Base-by-base conservation (phyloP, 1,140 invertebrate species). In the Chelonus insularis region DNA sequence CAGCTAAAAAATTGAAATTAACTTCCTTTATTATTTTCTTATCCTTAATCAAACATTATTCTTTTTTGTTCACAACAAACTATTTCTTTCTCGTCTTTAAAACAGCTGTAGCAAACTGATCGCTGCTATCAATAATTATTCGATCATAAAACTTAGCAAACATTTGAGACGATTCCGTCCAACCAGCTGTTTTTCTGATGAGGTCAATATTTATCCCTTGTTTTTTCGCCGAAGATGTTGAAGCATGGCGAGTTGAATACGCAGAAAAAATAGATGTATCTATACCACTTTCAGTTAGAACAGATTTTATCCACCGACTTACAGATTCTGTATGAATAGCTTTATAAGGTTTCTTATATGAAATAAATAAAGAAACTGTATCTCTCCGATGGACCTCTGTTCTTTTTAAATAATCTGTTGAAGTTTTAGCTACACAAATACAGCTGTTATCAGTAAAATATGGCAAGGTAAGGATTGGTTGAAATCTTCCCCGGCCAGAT, bases 231-330 rank as follows among this genome's bases (percentile, higher is more conserved):
- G 64, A 55, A 11, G 64, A 62, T 4, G 64, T 65, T 12, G 55
- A 43, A 8, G 64, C 48, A 37, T 65, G 60, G 8, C 64, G 23
- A 20, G 56, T 65, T 14, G 56, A 59, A 21, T 62, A 59, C 0
- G 59, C 64, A 1, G 59, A 29, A 48, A 65, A 65, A 2, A 21
- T 56, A 0, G 4, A 9, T 8, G 50, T 65, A 34, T 62, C 59
- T 2, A 65, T n/a, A n/a, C 59, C 59, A 29, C 64, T 65, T 29
- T 48, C 6, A 11, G 43, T 20, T 7, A 65, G 14, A 3, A 59
- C 39, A 14, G 45, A 18, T 47, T 62, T 59, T 16, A 65, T 45
- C 64, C 64, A 65, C 4, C 59, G 20, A 41, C 63, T 65, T 39
- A 65, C n/a, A 2, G 63, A 56, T 54, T 65, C 54, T 12, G 37